phyloP scores from a whole-genome alignment of 2,797 vertebrate genomes.

The Mustela erminea region DNA sequence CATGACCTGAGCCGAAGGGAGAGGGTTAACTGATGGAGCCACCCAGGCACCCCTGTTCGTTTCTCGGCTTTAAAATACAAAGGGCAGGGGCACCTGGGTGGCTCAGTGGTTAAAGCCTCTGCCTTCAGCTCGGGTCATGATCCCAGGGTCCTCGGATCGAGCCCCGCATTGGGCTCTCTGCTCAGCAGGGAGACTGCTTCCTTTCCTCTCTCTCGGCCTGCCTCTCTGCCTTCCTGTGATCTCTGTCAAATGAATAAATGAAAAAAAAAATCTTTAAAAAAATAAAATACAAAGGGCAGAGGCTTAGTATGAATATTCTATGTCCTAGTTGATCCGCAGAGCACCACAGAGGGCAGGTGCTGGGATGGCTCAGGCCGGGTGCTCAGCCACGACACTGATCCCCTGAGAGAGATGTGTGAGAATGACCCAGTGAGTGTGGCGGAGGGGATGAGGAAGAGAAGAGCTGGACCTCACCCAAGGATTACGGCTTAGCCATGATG shows the following conservation, averaged over 20 bases:
- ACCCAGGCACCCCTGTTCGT: not conserved
- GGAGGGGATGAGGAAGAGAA: not conserved
- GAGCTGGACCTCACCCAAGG: not conserved
- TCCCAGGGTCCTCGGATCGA: too few relatives aligned
- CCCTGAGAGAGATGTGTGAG: not conserved
- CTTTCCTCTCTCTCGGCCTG: too few relatives aligned
- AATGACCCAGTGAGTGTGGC: not conserved
- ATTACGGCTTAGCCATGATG: not conserved
- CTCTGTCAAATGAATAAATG: too few relatives aligned
- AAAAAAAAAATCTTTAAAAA: too few relatives aligned
- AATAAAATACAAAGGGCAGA: not conserved
- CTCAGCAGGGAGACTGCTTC: too few relatives aligned
- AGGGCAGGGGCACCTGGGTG: not conserved
- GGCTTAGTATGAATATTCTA: not conserved
- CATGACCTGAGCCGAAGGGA: too few relatives aligned
- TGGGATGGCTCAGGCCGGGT: not conserved
- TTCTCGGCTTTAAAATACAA: not conserved
- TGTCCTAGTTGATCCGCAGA: not conserved
- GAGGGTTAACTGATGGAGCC: too few relatives aligned
- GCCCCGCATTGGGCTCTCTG: too few relatives aligned
- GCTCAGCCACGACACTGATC: not conserved
- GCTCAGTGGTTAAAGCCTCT: too few relatives aligned
- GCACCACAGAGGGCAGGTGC: accelerated
- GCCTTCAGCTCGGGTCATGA: too few relatives aligned
- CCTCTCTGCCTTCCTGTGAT: too few relatives aligned